Percentiles rank a stretch among this genome's conserved stretches.
Evolutionary conservation across 2,113 vertebrate genomes (phyloP).

Genomic region (Arenaria interpres): DNA sequence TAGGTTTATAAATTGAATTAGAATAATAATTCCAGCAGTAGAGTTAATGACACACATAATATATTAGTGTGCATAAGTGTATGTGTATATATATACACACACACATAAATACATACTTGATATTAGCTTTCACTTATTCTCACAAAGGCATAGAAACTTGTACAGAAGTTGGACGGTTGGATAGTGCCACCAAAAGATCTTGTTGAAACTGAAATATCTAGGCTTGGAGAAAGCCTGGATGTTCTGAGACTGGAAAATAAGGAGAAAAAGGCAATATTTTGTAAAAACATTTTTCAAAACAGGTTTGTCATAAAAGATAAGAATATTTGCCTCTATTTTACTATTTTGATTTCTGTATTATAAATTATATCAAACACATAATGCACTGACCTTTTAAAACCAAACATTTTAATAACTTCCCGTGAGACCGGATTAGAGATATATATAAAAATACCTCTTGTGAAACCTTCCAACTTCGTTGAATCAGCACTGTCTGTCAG

Average conservation of each 20-base stretch:
- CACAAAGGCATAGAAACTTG: not conserved
- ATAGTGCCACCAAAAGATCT: not conserved
- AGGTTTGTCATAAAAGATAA: not conserved
- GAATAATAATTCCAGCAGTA: not conserved
- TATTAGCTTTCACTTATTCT: not conserved
- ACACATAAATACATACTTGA: not conserved
- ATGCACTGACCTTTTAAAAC: not conserved
- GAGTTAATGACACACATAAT: not conserved
- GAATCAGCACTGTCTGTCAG: not conserved
- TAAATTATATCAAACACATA: not conserved
- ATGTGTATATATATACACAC: not conserved
- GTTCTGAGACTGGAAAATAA: not conserved
- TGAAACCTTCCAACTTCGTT: not conserved
- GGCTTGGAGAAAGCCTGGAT: not conserved
- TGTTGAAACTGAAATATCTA: not conserved
- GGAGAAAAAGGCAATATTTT: not conserved
- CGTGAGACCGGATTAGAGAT: not conserved
- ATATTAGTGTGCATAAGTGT: not conserved
- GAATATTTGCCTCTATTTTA: not conserved
- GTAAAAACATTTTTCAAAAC: not conserved
- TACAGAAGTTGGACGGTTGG: not conserved
- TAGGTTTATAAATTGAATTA: not conserved
- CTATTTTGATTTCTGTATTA: not conserved
- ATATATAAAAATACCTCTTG: not conserved
- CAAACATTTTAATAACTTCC: constrained; percentile 28